Percentiles rank a stretch among this genome's conserved stretches.
Evolutionary conservation across 1,140 invertebrate species (phyloP).

Genomic region (Brachionus plicatilis): DNA sequence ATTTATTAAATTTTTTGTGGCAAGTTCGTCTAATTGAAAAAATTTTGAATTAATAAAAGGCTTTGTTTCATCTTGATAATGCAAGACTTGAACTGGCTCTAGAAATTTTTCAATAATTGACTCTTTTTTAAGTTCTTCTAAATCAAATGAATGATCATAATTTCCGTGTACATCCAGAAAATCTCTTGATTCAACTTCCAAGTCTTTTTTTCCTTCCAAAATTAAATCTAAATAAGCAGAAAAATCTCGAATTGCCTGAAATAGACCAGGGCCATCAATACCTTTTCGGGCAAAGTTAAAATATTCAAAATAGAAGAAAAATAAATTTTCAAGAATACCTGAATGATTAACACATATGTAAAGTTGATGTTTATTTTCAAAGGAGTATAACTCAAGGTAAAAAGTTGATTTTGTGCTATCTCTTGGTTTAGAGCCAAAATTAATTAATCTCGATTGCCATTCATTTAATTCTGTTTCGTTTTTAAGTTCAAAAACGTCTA

Average conservation of each 20-base stretch:
- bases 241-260: background rate
- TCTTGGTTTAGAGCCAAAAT: background rate
- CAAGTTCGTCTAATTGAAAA: conserved; percentile 13
- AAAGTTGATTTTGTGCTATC: background rate
- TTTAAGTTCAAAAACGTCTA: background rate
- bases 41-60: conserved; percentile 17
- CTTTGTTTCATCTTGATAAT: background rate
- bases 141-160: background rate
- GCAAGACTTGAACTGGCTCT: background rate
- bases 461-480: background rate
- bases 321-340: background rate
- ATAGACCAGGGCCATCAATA: conserved; percentile 6
- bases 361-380: background rate
- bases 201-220: background rate
- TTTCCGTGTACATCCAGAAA: background rate
- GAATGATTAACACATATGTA: background rate
- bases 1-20: background rate
- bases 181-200: background rate
- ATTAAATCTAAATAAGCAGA: background rate
- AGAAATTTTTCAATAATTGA: background rate
- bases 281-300: background rate
- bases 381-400: conserved; percentile 18
- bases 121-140: background rate
- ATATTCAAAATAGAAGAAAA: background rate
- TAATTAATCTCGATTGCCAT: background rate